phyloP scores from a whole-genome alignment of 1,140 invertebrate species.

The Zaprionus nigranus region DNA sequence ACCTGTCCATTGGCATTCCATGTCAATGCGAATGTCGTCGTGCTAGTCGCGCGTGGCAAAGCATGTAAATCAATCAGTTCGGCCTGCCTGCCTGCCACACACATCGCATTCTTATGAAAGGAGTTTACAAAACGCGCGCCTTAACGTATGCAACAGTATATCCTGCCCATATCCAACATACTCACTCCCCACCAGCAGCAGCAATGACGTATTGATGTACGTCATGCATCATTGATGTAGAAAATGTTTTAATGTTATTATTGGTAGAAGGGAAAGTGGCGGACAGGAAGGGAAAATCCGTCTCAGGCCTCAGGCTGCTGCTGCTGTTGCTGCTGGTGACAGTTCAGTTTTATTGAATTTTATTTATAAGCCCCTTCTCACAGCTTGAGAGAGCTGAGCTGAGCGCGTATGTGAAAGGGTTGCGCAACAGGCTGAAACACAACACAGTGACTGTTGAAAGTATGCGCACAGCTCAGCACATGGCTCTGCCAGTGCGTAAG shows the following conservation, averaged over 20 bases:
- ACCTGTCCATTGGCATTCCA: slow-evolving; percentile 59
- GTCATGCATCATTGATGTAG: slow-evolving; percentile 80
- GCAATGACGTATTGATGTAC: slow-evolving; percentile 74
- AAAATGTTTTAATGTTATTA: slow-evolving; percentile 82
- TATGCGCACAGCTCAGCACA: slow-evolving; percentile 27
- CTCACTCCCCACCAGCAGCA: slow-evolving; percentile 16
- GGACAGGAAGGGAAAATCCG: background rate
- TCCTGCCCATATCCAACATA: background rate
- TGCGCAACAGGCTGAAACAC: slow-evolving; percentile 57
- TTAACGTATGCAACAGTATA: slow-evolving; percentile 52
- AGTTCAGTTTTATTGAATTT: slow-evolving; percentile 78
- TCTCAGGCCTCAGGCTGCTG: slow-evolving; percentile 9
- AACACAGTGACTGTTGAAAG: slow-evolving; percentile 34
- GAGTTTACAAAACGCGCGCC: slow-evolving; percentile 52
- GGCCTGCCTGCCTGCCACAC: slow-evolving; percentile 33
- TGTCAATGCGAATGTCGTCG: slow-evolving; percentile 62
- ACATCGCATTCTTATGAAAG: slow-evolving; percentile 24
- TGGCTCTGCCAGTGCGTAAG: slow-evolving; percentile 26
- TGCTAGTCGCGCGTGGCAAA: slow-evolving; percentile 58
- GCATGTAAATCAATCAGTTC: slow-evolving; percentile 80
- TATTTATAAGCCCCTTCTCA: slow-evolving; percentile 46
- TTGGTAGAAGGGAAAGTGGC: slow-evolving; percentile 35
- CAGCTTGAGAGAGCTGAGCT: slow-evolving; percentile 17
- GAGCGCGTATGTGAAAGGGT: slow-evolving; percentile 40
- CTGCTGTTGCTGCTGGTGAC: slow-evolving; percentile 62